Evolutionary conservation across 2,113 vertebrate species (phyloP).

Genomic region (Colaptes auratus): DNA sequence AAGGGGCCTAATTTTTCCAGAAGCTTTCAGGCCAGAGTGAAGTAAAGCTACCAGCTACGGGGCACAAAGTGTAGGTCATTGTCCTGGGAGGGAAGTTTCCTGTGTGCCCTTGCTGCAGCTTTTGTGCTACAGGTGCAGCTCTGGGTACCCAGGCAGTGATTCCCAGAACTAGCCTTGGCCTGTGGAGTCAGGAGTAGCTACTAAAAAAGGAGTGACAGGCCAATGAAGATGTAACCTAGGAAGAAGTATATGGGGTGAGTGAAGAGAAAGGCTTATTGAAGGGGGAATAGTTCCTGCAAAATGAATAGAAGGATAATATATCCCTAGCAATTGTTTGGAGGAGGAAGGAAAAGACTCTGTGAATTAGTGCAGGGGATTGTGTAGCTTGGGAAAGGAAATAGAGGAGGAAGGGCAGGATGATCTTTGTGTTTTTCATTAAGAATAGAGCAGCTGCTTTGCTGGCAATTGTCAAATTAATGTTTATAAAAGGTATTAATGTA

Average conservation of each 20-base stretch:
- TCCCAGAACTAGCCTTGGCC: background rate
- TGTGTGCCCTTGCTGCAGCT: background rate
- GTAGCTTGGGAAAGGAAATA: slow-evolving; percentile 72
- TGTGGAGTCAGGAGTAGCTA: background rate
- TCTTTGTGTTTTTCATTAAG: slow-evolving; percentile 76
- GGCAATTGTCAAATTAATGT: slow-evolving; percentile 57
- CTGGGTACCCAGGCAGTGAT: background rate
- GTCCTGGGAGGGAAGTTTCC: background rate
- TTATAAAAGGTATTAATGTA: slow-evolving; percentile 37
- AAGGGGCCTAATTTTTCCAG: slow-evolving; percentile 2
- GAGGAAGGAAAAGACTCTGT: slow-evolving; percentile 75
- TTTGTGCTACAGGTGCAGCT: background rate
- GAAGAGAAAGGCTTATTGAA: slow-evolving; percentile 36
- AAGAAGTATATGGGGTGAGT: slow-evolving; percentile 27
- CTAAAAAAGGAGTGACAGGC: background rate
- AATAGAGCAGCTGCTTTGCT: slow-evolving; percentile 69
- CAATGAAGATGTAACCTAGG: slow-evolving; percentile 36
- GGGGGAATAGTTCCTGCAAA: slow-evolving; percentile 67
- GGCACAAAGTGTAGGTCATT: background rate
- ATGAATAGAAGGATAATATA: slow-evolving; percentile 73
- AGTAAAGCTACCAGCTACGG: background rate
- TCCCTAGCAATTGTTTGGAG: slow-evolving; percentile 73
- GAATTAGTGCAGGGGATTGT: slow-evolving; percentile 70
- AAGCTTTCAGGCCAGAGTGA: background rate
- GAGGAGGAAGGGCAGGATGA: slow-evolving; percentile 70